These are phyloP conservation scores for Centropyge bicolor DNA, from an alignment of 2,797 vertebrate genomes.

Conservation along the genomic window DNA sequence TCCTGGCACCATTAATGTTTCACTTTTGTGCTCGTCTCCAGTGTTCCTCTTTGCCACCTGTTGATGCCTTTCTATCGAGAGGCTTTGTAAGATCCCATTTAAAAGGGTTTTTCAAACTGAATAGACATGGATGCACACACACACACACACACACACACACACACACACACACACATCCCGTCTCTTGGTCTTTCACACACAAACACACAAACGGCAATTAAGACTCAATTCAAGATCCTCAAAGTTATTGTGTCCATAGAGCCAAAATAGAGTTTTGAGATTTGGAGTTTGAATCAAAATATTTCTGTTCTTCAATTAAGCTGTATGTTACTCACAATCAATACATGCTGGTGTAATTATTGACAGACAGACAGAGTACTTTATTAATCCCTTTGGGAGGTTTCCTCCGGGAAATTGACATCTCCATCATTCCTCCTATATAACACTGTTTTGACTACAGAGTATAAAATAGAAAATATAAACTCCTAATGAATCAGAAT, in stretches of 20 bases:
- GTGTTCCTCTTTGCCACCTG: conserved; percentile 71
- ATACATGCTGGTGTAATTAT: not conserved
- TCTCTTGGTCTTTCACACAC: conserved; percentile 26
- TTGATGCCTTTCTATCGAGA: conserved; percentile 65
- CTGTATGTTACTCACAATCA: not conserved
- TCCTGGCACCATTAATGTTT: conserved; percentile 39
- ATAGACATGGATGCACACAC: conserved; percentile 34
- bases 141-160: too few species aligned
- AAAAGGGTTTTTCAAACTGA: conserved; percentile 44
- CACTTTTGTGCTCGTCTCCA: conserved; percentile 52
- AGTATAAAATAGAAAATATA: too few species aligned
- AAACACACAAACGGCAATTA: conserved; percentile 43
- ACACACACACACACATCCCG: conserved; percentile 32
- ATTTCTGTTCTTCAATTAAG: not conserved
- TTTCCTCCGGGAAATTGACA: too few species aligned
- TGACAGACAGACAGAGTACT: too few species aligned
- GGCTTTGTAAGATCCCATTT: conserved; percentile 49
- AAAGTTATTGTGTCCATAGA: not conserved
- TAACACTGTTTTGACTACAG: too few species aligned
- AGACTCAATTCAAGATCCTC: conserved; percentile 22
- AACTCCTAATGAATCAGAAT: too few species aligned
- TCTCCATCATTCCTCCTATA: too few species aligned
- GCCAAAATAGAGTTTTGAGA: not conserved
- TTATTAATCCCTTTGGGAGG: too few species aligned
- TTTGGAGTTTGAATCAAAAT: not conserved